phyloP scores from a whole-genome alignment of 2,888 invertebrate genomes.

The Perdita meconis region DNA sequence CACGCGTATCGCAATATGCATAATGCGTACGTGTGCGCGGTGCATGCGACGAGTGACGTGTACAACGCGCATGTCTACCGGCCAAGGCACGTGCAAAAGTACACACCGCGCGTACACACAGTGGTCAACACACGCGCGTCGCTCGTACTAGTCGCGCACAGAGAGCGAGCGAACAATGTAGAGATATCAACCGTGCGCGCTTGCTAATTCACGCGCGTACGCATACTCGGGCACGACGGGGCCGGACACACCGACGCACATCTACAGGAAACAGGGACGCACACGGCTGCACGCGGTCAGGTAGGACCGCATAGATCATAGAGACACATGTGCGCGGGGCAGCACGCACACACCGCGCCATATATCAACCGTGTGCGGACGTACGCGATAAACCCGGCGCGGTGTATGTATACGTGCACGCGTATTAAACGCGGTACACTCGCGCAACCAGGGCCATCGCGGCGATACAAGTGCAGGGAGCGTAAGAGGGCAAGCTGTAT shows the following conservation, averaged over 20 bases:
- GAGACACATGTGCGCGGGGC: conserved; percentile 33
- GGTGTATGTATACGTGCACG: conserved; percentile 5
- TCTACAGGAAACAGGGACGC: background rate
- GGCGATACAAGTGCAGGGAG: background rate
- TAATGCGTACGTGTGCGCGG: background rate
- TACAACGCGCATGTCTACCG: background rate
- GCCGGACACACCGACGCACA: background rate
- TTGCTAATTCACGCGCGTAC: conserved; percentile 38
- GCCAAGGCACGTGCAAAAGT: conserved; percentile 31
- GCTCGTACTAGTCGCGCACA: conserved; percentile 2
- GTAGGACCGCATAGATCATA: conserved; percentile 44
- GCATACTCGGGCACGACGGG: too few relatives aligned
- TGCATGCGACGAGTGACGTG: background rate
- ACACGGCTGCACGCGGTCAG: conserved; percentile 1
- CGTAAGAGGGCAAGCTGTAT: conserved; percentile 41
- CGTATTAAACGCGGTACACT: conserved; percentile 15
- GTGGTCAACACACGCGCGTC: conserved; percentile 2
- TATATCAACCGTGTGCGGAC: conserved; percentile 39
- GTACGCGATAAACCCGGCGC: conserved; percentile 42
- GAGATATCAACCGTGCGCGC: background rate
- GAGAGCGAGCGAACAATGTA: background rate
- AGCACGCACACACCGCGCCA: conserved; percentile 40
- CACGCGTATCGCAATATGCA: conserved; percentile 6
- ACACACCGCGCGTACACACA: conserved; percentile 16
- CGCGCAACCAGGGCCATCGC: background rate